Conservation (phyloP, 2,113 vertebrate genomes). For the Pteropus alecto region DNA sequence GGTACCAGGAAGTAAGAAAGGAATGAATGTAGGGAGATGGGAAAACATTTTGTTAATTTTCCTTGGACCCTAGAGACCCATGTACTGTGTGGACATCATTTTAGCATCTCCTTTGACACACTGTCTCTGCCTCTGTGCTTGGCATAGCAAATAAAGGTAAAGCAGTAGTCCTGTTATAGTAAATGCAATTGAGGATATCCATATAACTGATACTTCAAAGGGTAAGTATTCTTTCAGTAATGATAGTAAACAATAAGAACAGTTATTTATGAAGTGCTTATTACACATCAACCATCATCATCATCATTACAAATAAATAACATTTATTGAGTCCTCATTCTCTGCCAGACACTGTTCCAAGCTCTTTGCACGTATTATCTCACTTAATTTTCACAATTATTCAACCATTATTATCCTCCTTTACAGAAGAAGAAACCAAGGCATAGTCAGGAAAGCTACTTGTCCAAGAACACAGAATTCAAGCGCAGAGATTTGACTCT, state of each 20-base stretch:
- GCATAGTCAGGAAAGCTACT: not conserved
- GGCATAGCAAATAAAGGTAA: not conserved
- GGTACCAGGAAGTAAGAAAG: not conserved
- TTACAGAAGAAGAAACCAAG: not conserved
- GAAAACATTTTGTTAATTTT: not conserved
- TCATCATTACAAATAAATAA: not conserved
- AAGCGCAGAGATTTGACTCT: not conserved
- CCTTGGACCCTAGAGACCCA: not conserved
- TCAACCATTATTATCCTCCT: not conserved
- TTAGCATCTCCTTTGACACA: not conserved
- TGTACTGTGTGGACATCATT: not conserved
- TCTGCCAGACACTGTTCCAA: not conserved
- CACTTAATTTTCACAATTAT: not conserved
- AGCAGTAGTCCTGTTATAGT: not conserved
- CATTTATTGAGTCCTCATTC: not conserved
- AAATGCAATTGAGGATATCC: not conserved
- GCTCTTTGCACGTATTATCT: not conserved
- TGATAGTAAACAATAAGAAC: not conserved
- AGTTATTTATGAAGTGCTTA: not conserved
- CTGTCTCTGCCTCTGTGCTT: not conserved
- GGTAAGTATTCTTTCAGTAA: not conserved
- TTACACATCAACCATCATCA: not conserved
- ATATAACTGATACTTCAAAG: not conserved
- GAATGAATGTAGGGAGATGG: not conserved
- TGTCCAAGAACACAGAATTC: not conserved